Conservation (phyloP, 2,888 invertebrate genomes). For the Papilio elwesi region DNA sequence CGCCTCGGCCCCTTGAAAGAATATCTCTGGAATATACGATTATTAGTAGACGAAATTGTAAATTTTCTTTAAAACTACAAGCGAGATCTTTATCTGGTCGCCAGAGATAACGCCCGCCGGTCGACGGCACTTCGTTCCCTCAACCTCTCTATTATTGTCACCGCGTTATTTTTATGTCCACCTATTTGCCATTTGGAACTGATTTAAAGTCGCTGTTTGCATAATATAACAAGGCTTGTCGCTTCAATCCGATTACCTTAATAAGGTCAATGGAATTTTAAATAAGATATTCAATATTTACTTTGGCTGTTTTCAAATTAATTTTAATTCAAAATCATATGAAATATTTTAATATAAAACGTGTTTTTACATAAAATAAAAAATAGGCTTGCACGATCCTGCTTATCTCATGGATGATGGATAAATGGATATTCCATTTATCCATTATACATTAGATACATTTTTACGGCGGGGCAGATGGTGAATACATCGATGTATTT, state of each 20-base stretch:
- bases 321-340: conserved; percentile 38
- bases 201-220: conserved; percentile 70
- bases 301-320: conserved; percentile 56
- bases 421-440: background rate
- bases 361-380: conserved; percentile 43
- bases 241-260: conserved; percentile 65
- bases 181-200: conserved; percentile 68
- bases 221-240: conserved; percentile 71
- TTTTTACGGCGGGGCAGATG: background rate
- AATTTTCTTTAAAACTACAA: conserved; percentile 73
- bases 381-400: background rate
- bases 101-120: conserved; percentile 59
- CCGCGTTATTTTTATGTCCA: conserved; percentile 63
- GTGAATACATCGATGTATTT: background rate
- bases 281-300: conserved; percentile 60
- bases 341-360: conserved; percentile 33
- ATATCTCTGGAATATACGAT: conserved; percentile 68
- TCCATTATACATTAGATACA: background rate
- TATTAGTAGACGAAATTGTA: conserved; percentile 73
- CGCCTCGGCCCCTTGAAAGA: conserved; percentile 59
- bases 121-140: conserved; percentile 52
- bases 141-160: conserved; percentile 62
- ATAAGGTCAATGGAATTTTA: conserved; percentile 64
- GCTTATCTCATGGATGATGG: background rate
- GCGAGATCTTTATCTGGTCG: conserved; percentile 70